Evolutionary conservation across 2,797 vertebrate genomes (phyloP).

Genomic region (Phataginus tetradactyla): DNA sequence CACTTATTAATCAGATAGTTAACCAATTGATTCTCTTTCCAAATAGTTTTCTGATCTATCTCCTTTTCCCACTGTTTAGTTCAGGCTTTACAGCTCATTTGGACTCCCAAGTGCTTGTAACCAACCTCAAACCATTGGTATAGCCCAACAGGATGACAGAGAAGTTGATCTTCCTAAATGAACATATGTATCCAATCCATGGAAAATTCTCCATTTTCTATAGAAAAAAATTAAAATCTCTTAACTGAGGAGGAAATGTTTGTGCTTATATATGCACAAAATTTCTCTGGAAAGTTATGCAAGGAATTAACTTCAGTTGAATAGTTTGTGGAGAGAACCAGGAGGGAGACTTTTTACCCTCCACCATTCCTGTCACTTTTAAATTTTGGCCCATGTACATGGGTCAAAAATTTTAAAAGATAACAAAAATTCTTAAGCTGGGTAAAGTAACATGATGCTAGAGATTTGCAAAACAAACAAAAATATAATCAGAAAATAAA

Average conservation of each 20-base stretch:
- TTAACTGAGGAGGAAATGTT: background rate
- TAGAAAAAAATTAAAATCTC: background rate
- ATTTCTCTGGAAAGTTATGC: background rate
- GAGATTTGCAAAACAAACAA: background rate
- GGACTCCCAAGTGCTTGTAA: background rate
- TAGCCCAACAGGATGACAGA: background rate
- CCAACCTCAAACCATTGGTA: background rate
- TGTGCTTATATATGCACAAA: background rate
- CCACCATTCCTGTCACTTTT: background rate
- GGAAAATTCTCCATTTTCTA: background rate
- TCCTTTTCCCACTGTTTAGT: background rate
- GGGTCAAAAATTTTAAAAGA: background rate
- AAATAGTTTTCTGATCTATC: background rate
- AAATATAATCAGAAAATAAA: background rate
- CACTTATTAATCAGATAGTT: background rate
- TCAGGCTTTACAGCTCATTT: background rate
- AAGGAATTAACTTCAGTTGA: background rate
- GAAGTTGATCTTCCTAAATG: background rate
- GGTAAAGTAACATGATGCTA: background rate
- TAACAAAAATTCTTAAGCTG: background rate
- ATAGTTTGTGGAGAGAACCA: background rate
- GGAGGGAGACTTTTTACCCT: background rate
- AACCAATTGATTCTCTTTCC: background rate
- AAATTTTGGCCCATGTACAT: background rate
- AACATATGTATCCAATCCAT: background rate